A percentile compares a stretch with the other conserved stretches of the same genome.
Conservation (phyloP, 2,797 vertebrate species). For the Lacerta bilineata region DNA sequence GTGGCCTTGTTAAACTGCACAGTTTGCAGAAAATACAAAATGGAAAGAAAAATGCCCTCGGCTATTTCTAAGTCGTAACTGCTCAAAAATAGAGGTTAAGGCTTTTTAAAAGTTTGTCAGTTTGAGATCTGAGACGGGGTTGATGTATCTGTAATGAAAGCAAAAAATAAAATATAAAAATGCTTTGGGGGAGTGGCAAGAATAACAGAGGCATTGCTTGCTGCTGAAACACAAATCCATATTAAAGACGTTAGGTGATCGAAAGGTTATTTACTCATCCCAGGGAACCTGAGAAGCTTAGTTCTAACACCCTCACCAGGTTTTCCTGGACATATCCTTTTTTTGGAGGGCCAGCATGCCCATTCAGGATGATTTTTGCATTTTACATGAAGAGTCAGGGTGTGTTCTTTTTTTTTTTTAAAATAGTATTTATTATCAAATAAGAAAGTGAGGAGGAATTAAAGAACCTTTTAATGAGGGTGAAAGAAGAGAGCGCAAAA, state of each 20-base stretch:
- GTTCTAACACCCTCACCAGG: not conserved
- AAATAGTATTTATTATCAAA: no score
- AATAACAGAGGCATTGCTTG: not conserved
- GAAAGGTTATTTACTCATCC: not conserved
- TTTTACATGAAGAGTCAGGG: no score
- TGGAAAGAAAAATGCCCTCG: conserved; percentile 66
- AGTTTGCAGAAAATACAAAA: conserved; percentile 72
- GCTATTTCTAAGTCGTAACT: conserved; percentile 66
- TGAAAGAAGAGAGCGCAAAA: no score
- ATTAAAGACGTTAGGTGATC: not conserved
- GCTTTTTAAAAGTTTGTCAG: conserved; percentile 60
- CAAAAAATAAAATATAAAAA: no score
- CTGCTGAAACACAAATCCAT: not conserved
- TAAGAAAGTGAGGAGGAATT: no score
- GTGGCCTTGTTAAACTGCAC: conserved; percentile 70
- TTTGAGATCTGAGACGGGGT: conserved; percentile 60
- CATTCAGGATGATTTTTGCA: no score
- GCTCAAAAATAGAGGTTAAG: conserved; percentile 50
- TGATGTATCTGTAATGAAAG: conserved; percentile 55
- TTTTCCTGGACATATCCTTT: no score
- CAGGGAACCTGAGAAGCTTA: not conserved
- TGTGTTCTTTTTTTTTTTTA: no score
- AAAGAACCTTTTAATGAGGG: no score
- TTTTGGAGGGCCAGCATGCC: no score
- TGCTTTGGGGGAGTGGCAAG: not conserved